Evolutionary conservation across 2,113 vertebrate genomes (phyloP).

Genomic region (Vulpes vulpes): DNA sequence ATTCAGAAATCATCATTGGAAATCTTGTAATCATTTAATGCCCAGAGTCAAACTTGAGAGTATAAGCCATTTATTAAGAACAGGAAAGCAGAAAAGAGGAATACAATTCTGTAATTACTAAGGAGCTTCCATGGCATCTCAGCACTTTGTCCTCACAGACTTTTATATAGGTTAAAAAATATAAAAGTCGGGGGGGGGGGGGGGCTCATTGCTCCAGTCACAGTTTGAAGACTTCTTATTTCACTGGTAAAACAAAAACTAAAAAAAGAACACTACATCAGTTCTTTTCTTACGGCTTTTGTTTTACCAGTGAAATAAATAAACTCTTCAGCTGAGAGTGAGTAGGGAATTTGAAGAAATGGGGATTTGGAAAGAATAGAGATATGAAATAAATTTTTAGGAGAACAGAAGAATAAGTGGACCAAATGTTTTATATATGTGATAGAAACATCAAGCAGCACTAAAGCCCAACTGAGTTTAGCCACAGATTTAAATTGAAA

Average conservation of each 20-base stretch:
- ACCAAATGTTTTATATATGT: not conserved
- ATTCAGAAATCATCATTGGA: not conserved
- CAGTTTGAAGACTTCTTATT: not conserved
- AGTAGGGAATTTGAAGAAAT: not conserved
- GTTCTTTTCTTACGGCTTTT: not conserved
- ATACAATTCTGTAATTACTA: not conserved
- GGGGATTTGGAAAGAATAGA: not conserved
- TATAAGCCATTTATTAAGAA: not conserved
- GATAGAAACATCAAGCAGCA: not conserved
- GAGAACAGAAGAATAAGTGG: not conserved
- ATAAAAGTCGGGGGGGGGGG: not conserved
- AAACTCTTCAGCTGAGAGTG: not conserved
- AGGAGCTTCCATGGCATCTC: not conserved
- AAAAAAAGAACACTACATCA: not conserved
- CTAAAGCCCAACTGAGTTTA: not conserved
- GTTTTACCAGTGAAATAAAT: constrained; percentile 8
- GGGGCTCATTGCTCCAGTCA: not conserved
- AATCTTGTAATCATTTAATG: not conserved
- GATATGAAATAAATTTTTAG: not conserved
- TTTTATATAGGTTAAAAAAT: not conserved
- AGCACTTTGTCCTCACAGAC: not conserved
- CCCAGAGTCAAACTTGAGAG: not conserved
- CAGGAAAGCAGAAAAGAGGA: not conserved
- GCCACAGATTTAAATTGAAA: not conserved
- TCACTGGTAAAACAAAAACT: not conserved